Conservation (phyloP, 2,888 invertebrate genomes). For the Orthonevra nobilis region DNA sequence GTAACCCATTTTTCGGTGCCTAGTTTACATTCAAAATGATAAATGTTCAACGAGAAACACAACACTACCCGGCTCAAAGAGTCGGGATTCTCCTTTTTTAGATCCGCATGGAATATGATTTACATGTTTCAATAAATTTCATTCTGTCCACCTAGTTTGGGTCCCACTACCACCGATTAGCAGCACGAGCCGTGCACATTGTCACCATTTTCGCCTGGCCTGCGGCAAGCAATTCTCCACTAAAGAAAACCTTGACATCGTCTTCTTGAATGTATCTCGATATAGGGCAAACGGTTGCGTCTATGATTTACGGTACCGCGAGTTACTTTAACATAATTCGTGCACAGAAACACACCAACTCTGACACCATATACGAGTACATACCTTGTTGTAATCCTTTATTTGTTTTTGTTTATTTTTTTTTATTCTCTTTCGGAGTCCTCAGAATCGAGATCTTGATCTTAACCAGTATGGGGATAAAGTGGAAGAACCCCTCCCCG, state of each 20-base stretch:
- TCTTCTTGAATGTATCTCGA: constrained; percentile 4
- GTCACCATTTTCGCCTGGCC: constrained; percentile 1
- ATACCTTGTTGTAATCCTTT: constrained; percentile 3
- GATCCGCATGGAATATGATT: constrained; percentile 37
- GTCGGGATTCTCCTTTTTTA: neutral
- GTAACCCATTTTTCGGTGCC: constrained; percentile 13
- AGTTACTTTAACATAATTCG: constrained; percentile 59
- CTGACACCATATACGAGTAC: constrained; percentile 57
- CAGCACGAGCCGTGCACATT: constrained; percentile 25
- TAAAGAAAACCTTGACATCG: constrained; percentile 45
- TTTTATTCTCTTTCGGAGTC: neutral
- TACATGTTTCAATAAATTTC: constrained; percentile 57
- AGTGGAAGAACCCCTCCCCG: neutral
- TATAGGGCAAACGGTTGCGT: constrained; percentile 44
- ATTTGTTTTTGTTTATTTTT: neutral
- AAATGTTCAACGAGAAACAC: no score
- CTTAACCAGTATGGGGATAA: constrained; percentile 17
- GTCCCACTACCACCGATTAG: constrained; percentile 10
- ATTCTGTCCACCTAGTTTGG: neutral
- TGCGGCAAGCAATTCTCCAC: neutral
- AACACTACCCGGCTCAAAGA: neutral
- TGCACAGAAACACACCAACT: constrained; percentile 42
- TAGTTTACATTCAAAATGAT: neutral
- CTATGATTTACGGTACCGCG: constrained; percentile 52
- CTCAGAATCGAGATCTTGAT: constrained; percentile 30